These are phyloP conservation scores for Cydia fagiglandana DNA, from an alignment of 1,140 invertebrate genomes.

Conservation along the genomic window DNA sequence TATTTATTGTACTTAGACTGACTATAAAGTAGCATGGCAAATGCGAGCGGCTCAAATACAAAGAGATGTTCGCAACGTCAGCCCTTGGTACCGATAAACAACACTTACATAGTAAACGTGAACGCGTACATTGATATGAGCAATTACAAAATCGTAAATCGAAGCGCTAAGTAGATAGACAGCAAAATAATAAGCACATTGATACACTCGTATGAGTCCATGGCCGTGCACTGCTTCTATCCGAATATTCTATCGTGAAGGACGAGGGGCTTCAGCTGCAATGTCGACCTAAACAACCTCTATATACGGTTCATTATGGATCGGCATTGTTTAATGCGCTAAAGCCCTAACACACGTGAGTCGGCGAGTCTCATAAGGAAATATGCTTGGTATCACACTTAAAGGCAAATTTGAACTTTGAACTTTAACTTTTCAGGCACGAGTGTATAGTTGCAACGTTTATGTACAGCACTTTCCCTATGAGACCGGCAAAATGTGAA, in stretches of 20 bases:
- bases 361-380: conserved; percentile 1
- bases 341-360: conserved; percentile 24
- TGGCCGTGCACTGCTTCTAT: conserved; percentile 49
- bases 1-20: too few relatives aligned
- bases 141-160: conserved; percentile 27
- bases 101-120: neutral
- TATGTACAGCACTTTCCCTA: neutral
- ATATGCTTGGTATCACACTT: conserved; percentile 6
- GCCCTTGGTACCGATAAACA: neutral
- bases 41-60: too few relatives aligned
- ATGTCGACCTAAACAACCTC: neutral
- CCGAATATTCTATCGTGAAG: conserved; percentile 39
- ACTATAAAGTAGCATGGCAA: too few relatives aligned
- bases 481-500: conserved; percentile 42
- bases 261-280: conserved; percentile 15
- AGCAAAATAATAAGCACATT: conserved; percentile 44
- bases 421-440: conserved; percentile 20
- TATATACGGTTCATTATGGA: neutral
- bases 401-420: conserved; percentile 11
- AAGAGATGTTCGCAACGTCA: too few relatives aligned
- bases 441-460: neutral
- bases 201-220: conserved; percentile 44
- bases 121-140: conserved; percentile 16
- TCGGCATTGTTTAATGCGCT: neutral
- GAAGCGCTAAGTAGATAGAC: conserved; percentile 32